phyloP scores from a whole-genome alignment of 2,797 vertebrate species.

The Acanthurus leucopareius region DNA sequence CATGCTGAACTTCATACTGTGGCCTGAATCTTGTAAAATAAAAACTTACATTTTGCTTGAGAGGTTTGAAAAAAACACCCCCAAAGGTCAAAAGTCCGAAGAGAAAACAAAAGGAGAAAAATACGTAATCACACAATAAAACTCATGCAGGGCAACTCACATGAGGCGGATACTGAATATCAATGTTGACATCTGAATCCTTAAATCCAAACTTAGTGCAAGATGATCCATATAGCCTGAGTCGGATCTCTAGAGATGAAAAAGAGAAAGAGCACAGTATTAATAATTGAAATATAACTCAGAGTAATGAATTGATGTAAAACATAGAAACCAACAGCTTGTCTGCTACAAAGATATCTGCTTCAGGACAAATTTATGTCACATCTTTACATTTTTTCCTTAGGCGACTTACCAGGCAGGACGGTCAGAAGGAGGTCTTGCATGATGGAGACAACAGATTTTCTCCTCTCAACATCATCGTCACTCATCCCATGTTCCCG shows the following conservation, averaged over 20 bases:
- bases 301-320: background rate
- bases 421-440: slow-evolving; percentile 88
- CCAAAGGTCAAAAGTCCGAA: too few species aligned
- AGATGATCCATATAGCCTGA: slow-evolving; percentile 95
- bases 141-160: slow-evolving; percentile 87
- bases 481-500: slow-evolving; percentile 88
- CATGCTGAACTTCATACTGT: background rate
- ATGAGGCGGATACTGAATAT: slow-evolving; percentile 91
- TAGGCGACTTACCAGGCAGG: slow-evolving; percentile 87
- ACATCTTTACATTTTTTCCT: background rate
- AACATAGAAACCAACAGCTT: background rate
- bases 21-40: background rate
- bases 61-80: background rate
- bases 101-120: too few species aligned
- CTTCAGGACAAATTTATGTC: background rate
- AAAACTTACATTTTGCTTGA: background rate
- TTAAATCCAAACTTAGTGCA: slow-evolving; percentile 94
- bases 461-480: slow-evolving; percentile 87
- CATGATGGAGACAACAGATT: slow-evolving; percentile 86
- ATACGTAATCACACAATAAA: slow-evolving; percentile 19
- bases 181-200: slow-evolving; percentile 95
- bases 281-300: background rate
- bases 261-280: slow-evolving; percentile 10
- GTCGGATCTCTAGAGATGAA: slow-evolving; percentile 87
- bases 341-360: background rate